Base-by-base conservation (phyloP, 1,140 invertebrate genomes). In the Akabosia matsudoensis region DNA sequence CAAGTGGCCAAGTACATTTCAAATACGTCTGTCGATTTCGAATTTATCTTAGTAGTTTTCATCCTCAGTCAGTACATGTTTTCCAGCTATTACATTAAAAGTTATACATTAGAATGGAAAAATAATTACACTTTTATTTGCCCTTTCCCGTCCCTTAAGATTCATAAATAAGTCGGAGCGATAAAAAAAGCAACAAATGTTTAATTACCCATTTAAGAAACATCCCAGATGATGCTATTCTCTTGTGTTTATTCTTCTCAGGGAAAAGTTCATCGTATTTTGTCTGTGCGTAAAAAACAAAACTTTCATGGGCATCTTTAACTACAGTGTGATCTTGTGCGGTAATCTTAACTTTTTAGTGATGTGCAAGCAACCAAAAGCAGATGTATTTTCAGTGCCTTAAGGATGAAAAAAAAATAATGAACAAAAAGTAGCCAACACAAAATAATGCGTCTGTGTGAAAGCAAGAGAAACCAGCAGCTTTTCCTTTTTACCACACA, bases 151-250 rank as follows among this genome's bases (percentile, higher is more conserved):
- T n/a, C n/a, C n/a, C 54, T 24, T 10, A 2, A 67, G 61, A 67
- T 67, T 13, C 28, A 30, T 67, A 67, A 30, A 67, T 45, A 67
- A 67, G 61, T 13, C 24, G 31, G 22, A n/a, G n/a, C n/a, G n/a
- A n/a, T 30, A 30, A 67, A 30, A 56, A 10, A 13, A 31, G 61
- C 61, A 45, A 45, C 37, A 45, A 45, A 7, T 30, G 61, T 67
- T 67, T 67, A 67, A 67, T 67, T 67, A 67, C 61, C 61, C 61
- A 67, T 67, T 67, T 67, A 67, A 67, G 61, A 67, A 67, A 30
- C 28, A 67, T 67, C 61, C 28, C 61, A 67, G 24, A 67, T 67
- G 61, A n/a, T n/a, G n/a, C n/a, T n/a, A n/a, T n/a, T n/a, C 61
- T 31, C 13, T 45, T 45, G 7, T 45, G 7, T 45, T 45, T 45